Conservation (phyloP, 2,888 invertebrate genomes). For the Apotomis betuletana region DNA sequence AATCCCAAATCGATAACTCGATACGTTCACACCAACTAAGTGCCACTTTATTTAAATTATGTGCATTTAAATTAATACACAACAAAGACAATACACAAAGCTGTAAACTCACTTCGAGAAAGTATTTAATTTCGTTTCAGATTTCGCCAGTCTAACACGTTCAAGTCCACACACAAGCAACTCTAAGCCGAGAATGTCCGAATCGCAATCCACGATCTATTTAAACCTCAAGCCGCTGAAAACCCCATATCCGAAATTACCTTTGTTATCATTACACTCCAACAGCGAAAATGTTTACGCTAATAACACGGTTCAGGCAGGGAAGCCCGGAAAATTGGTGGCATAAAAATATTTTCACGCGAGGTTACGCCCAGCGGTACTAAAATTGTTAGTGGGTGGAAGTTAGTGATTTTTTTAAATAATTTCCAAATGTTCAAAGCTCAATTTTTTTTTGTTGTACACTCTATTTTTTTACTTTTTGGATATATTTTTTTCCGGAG, state of each 20-base stretch:
- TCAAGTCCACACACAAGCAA: conserved; percentile 7
- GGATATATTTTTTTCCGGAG: too few species aligned
- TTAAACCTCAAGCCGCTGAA: conserved; percentile 20
- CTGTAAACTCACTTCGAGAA: conserved; percentile 19
- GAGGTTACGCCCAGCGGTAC: neutral
- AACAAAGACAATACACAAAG: conserved; percentile 11
- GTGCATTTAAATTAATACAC: neutral
- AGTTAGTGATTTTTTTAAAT: too few species aligned
- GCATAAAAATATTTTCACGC: conserved; percentile 18
- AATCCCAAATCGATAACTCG: too few species aligned
- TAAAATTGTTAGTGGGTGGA: neutral
- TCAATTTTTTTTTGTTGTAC: too few species aligned
- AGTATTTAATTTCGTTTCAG: neutral
- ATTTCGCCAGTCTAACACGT: neutral
- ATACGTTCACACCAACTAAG: too few species aligned
- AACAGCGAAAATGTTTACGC: conserved; percentile 8
- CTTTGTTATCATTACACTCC: conserved; percentile 14
- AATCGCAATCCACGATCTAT: neutral
- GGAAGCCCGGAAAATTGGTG: conserved; percentile 11
- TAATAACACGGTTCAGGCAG: neutral
- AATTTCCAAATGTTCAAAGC: too few species aligned
- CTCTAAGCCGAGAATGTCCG: conserved; percentile 3
- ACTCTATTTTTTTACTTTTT: too few species aligned
- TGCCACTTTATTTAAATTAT: too few species aligned
- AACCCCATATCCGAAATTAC: conserved; percentile 28